Base-by-base conservation (phyloP, 2,113 vertebrate genomes). In the Triplophysa siluroides region DNA sequence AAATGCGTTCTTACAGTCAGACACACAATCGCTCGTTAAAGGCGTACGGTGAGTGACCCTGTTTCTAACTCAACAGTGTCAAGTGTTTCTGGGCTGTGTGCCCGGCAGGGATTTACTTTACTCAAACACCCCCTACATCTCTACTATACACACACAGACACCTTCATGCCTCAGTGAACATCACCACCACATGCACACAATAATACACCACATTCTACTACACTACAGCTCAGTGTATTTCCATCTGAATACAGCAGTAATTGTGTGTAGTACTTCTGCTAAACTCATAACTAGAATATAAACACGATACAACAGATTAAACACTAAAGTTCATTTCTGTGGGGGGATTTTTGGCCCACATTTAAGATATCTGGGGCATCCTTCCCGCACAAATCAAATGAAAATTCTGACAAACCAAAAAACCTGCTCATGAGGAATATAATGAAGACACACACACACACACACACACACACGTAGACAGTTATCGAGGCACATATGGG, bases 131-230 rank as follows among this genome's bases (percentile, higher is more conserved):
- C 78, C 72, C 80, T 75, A 79, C 60, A n/a, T 67, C 23, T 0
- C 23, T 65, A 38, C 78, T 29, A 41, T 66, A 80, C 78, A 80
- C 78, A 74, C 33, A 88, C 83, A 18, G 84, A 70, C 85, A 79
- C 77, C 67, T 81, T 83, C 56, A 79, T 81, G 82, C 81, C 69
- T 78, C 47, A 69, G 80, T 87, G 84, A 88, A 84, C 82, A 67
- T 21, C 67, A 19, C 19, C 12, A 54, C 33, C 18, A 58, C 33
- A 83, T 26, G 2, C 85, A 85, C 76, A 85, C 75, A 81, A 56
- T 2, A 26, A 38, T 14, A 1, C 58, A 33, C 8, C 7, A 8
- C 43, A 45, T 10, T 38, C 8, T 38, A 38, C 6, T 38, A 38
- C 33, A 38, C 33, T 38, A 38, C 33, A 38, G 6, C 6, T 38